Base-by-base conservation (phyloP, 2,888 invertebrate species). In the Ecliptopera silaceata region DNA sequence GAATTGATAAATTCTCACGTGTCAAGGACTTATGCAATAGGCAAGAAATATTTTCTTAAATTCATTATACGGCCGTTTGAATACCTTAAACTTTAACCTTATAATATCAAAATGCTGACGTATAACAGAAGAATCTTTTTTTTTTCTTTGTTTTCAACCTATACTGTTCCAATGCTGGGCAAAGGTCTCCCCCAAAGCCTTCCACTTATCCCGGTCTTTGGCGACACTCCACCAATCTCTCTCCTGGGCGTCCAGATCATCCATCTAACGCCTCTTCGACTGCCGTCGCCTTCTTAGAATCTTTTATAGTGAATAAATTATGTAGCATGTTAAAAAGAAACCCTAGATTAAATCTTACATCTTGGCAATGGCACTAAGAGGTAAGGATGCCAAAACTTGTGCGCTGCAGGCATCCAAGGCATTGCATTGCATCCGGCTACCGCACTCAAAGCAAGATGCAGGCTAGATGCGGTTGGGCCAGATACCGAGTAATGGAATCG, bases 1-100 rank as follows among this genome's bases (percentile, higher is more conserved):
- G 45, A 59, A 59, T 53, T 53, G 18, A 44, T 55, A 43, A 20
- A 18, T 44, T 44, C 43, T 34, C 57, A 17, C 52, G 29, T 32
- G 46, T 51, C 57, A 52, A 52, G 47, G 38, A 52, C 42, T 22
- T 31, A n/a, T 26, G 22, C 22, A 26, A 26, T 26, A 26, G 5
- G n/a, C n/a, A 32, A 36, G 13, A 34, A 1, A 11, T 13, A 11
- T 29, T 18, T 45, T 29, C 26, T 46, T 20, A 46, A 13, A 42
- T 17, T 34, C 17, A 18, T 49, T 43, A 47, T 34, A 54, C 18
- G 34, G 17, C 17, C 1, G 31, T 26, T 42, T 12, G 13, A 1
- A 22, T 22, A 13, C 12, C 18, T 10, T 49, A 11, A 49, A 31
- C 31, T 41, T 41, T 48, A 15, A 48, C 31, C 29, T 34, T 34